Percentiles rank a stretch among this genome's conserved stretches.
phyloP scores from a whole-genome alignment of 2,113 vertebrate genomes.

The Neodon shergylaensis region DNA sequence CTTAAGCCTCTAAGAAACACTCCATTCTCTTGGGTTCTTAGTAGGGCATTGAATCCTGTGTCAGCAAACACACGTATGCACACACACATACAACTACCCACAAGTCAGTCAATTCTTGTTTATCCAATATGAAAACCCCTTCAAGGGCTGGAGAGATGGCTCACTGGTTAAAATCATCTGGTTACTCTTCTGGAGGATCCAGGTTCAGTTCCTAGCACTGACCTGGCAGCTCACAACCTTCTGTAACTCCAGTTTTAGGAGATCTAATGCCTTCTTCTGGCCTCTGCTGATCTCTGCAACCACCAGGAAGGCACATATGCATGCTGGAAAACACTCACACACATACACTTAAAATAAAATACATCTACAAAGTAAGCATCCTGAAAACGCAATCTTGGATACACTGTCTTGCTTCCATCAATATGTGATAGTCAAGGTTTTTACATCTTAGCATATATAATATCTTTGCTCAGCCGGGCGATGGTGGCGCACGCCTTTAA shows the following conservation, averaged over 20 bases:
- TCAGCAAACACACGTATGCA: neutral
- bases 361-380: neutral
- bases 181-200: neutral
- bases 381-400: neutral
- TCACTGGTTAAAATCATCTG: neutral
- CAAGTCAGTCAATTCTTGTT: neutral
- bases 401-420: neutral
- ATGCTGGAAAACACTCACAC: neutral
- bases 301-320: neutral
- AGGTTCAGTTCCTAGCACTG: neutral
- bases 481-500: too few relatives aligned
- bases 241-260: neutral
- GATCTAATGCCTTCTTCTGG: neutral
- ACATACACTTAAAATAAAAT: neutral
- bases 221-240: neutral
- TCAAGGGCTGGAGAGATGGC: neutral
- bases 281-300: neutral
- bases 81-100: neutral
- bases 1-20: neutral
- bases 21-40: neutral
- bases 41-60: neutral
- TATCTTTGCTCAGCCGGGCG: conserved; percentile 3
- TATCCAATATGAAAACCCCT: neutral
- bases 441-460: neutral
- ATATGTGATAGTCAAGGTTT: neutral